Conservation (phyloP, 2,113 vertebrate genomes). For the Protomyctophum bolini region DNA sequence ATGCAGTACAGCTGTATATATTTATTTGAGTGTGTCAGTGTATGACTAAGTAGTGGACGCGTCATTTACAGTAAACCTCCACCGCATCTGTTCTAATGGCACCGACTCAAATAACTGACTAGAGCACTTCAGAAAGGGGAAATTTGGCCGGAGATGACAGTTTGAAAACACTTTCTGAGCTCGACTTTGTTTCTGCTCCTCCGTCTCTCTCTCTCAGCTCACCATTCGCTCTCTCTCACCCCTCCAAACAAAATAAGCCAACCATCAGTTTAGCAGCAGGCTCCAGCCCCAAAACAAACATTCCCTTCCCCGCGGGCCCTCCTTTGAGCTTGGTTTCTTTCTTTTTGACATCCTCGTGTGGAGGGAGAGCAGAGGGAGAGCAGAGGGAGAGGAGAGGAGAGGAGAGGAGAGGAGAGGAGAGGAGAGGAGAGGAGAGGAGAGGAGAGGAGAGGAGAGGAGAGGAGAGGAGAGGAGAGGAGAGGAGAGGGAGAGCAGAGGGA, state of each 20-base stretch:
- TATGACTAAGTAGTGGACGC: conserved; percentile 20
- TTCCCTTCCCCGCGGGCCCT: conserved; percentile 26
- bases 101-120: background rate
- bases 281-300: conserved; percentile 49
- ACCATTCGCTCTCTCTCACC: conserved; percentile 28
- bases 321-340: conserved; percentile 16
- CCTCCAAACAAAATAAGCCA: conserved; percentile 66
- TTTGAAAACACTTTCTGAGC: conserved; percentile 40
- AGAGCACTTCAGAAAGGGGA: conserved; percentile 30
- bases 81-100: background rate
- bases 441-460: too few species aligned
- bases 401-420: too few species aligned
- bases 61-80: conserved; percentile 48
- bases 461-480: too few species aligned
- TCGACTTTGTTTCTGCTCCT: conserved; percentile 13
- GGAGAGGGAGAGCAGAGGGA: conserved; percentile 37
- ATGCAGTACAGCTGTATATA: too few species aligned
- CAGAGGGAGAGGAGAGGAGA: too few species aligned
- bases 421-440: too few species aligned
- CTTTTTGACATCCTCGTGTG: conserved; percentile 52
- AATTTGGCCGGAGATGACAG: conserved; percentile 50
- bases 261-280: conserved; percentile 43
- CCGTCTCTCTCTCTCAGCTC: conserved; percentile 12
- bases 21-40: conserved; percentile 14
- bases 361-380: conserved; percentile 37